phyloP scores from a whole-genome alignment of 2,888 invertebrate species.

The Selenia dentaria region DNA sequence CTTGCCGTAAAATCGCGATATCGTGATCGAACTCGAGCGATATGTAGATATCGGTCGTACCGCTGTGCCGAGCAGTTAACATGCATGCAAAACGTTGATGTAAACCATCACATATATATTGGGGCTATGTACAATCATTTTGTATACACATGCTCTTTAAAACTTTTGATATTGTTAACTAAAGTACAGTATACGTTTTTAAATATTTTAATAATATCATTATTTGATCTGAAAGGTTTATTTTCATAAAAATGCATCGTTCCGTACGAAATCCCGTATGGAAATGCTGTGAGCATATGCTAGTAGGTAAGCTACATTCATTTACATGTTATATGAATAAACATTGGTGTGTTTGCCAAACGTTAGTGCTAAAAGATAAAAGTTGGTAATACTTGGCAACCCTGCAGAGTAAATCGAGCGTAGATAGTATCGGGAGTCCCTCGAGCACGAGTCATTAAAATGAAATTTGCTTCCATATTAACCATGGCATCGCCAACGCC shows the following conservation, averaged over 20 bases:
- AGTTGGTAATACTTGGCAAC: conserved; percentile 38
- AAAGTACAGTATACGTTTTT: too few relatives aligned
- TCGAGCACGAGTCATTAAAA: conserved; percentile 69
- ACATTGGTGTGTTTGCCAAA: conserved; percentile 26
- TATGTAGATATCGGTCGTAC: conserved; percentile 37
- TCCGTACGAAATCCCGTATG: conserved; percentile 16
- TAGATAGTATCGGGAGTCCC: conserved; percentile 59
- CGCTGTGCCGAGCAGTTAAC: too few relatives aligned
- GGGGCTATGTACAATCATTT: too few relatives aligned
- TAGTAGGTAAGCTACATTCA: conserved; percentile 11
- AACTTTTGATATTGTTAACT: too few relatives aligned
- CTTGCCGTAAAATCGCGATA: conserved; percentile 43
- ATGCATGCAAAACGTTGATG: too few relatives aligned
- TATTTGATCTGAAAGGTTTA: not conserved
- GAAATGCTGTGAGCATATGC: conserved; percentile 15
- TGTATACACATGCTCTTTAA: too few relatives aligned
- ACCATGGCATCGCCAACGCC: conserved; percentile 33
- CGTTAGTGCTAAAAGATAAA: conserved; percentile 34
- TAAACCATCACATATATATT: too few relatives aligned
- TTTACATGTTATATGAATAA: conserved; percentile 30
- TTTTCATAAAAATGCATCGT: not conserved
- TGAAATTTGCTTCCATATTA: conserved; percentile 73
- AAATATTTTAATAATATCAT: too few relatives aligned
- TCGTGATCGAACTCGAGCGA: conserved; percentile 46
- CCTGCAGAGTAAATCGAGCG: conserved; percentile 60